Evolutionary conservation across 2,888 invertebrate species (phyloP), one percentile per base, ranked within the genome.

Genomic region (Synergus gifuensis): DNA sequence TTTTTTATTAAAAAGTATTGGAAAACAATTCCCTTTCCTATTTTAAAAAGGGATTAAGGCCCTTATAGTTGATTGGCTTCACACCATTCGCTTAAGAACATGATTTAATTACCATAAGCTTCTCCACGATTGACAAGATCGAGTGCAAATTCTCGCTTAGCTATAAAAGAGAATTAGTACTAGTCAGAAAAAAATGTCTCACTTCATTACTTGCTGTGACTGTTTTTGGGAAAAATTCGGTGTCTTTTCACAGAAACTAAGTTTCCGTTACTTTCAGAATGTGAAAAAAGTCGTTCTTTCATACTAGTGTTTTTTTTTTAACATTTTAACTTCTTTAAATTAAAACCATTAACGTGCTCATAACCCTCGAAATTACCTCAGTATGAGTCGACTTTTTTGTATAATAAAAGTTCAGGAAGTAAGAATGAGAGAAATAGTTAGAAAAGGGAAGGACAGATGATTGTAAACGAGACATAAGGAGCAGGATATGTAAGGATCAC

Each of bases 21-120:
- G 40, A 28, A 69, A 62, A 78, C 69, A 63, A 78, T 78, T 62
- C 7, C 64, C 22, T 60, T 79, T 54, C n/a, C 62, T 54, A 28
- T 54, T 79, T 64, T 82, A 42, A 64, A 78, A 83, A 67, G 77
- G 73, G 82, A 80, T 81, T 84, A 83, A 83, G 82, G 83, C 81
- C 80, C 79, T 78, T 28, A 28, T 28, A 86, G 82, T 85, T 85
- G 86, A 86, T 85, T 86, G 85, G 84, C 85, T 86, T 86, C 84
- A 79, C 82, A 78, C 81, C 80, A 58, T 78, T 77, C 79, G 82
- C 76, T 79, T 84, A 84, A 86, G 85, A 85, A 84, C 85, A 84
- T 86, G 84, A 86, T 86, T 85, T 83, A 83, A 86, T 86, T 86
- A 86, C 80, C 81, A 69, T 81, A 78, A 85, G 83, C 84, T 85